A percentile compares a stretch with the other conserved stretches of the same genome.
These are phyloP conservation scores for Tortrix viridana DNA, from an alignment of 2,888 invertebrate species.

Conservation along the genomic window DNA sequence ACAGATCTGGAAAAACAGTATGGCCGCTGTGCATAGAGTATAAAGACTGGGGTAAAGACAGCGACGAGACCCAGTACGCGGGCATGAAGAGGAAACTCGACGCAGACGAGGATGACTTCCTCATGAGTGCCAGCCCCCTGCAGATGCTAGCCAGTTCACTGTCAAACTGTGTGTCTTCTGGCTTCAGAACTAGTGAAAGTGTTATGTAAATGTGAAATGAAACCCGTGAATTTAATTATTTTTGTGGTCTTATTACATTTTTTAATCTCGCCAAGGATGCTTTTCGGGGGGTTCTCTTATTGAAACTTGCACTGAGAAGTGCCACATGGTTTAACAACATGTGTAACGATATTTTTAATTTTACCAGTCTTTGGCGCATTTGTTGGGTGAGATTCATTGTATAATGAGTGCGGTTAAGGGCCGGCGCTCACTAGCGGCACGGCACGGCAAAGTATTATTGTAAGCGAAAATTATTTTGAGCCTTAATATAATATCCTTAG, in stretches of 20 bases:
- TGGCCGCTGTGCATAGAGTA: constrained; percentile 82
- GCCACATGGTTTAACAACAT: too few species aligned
- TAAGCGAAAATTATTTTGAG: too few species aligned
- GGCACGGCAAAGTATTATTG: too few species aligned
- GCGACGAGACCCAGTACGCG: constrained; percentile 68
- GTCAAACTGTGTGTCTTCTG: constrained; percentile 70
- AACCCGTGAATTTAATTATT: neutral
- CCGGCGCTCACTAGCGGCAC: too few species aligned
- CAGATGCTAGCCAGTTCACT: constrained; percentile 63
- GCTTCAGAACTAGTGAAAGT: constrained; percentile 71
- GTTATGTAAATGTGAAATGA: constrained; percentile 42
- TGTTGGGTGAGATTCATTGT: too few species aligned
- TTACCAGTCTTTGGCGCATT: too few species aligned
- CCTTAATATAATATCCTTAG: too few species aligned
- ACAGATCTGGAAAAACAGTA: constrained; percentile 79
- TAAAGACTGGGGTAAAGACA: constrained; percentile 71
- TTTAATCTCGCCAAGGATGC: neutral
- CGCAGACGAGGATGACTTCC: constrained; percentile 75
- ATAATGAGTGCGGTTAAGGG: too few species aligned
- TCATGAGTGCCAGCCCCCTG: constrained; percentile 63
- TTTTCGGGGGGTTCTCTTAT: neutral
- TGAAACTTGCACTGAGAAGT: too few species aligned
- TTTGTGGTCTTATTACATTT: neutral
- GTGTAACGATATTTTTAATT: too few species aligned
- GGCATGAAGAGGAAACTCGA: constrained; percentile 69